Conservation (phyloP, 1,140 invertebrate genomes). For the Reticulitermes speratus region DNA sequence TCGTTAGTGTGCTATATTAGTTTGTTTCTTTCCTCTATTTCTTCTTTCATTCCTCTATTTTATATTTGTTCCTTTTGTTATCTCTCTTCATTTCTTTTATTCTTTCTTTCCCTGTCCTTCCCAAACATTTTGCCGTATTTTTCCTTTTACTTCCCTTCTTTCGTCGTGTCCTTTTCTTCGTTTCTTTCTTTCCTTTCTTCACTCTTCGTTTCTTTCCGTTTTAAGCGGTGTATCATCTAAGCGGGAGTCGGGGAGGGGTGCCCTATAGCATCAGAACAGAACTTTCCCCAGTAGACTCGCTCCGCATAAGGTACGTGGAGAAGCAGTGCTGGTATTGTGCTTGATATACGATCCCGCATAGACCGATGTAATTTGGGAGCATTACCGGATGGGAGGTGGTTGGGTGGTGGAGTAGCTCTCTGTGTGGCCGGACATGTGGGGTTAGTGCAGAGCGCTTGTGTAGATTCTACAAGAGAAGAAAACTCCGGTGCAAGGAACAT, state of each 20-base stretch:
- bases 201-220: neutral
- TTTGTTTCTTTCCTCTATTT: neutral
- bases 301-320: neutral
- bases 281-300: neutral
- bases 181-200: neutral
- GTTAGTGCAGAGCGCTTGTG: neutral
- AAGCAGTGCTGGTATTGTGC: neutral
- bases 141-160: no score
- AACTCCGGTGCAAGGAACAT: no score
- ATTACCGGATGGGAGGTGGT: neutral
- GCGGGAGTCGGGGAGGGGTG: neutral
- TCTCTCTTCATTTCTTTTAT: neutral
- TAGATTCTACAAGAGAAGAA: no score
- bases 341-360: conserved; percentile 18
- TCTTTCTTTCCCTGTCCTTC: neutral
- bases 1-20: neutral
- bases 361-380: conserved; percentile 14
- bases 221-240: neutral
- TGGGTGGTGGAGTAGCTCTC: neutral
- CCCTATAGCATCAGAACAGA: no score
- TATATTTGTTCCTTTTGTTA: neutral
- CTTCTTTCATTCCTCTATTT: neutral
- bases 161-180: no score
- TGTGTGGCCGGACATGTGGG: conserved; percentile 15
- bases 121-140: no score